Evolutionary conservation across 2,888 invertebrate species (phyloP).

Genomic region (Mantis religiosa): DNA sequence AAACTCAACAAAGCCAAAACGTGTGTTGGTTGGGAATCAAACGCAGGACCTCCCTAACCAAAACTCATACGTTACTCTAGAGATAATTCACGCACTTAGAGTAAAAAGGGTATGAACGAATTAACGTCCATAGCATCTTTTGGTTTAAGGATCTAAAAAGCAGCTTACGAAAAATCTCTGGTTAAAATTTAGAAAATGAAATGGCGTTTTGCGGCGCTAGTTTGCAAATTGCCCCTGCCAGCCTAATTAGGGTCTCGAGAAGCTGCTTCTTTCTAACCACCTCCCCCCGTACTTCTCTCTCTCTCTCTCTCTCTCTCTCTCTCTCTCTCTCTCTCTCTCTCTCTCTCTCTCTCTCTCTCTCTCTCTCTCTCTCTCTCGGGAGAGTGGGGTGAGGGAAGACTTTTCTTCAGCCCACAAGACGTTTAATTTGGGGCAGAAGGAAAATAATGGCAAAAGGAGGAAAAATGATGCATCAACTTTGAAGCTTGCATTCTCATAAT

Average conservation of each 20-base stretch:
- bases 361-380: neutral
- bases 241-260: neutral
- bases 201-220: neutral
- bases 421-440: neutral
- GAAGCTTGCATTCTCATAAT: neutral
- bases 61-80: too few relatives aligned
- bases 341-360: neutral
- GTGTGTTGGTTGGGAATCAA: too few relatives aligned
- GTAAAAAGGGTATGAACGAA: too few relatives aligned
- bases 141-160: neutral
- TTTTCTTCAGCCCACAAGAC: neutral
- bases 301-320: neutral
- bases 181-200: neutral
- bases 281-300: too few relatives aligned
- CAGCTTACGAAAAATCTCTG: neutral
- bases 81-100: too few relatives aligned
- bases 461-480: neutral
- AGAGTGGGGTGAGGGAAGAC: neutral
- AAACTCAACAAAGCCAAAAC: too few relatives aligned
- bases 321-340: neutral
- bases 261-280: neutral
- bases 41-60: too few relatives aligned
- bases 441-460: neutral
- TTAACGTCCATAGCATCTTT: neutral
- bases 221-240: neutral